phyloP scores from a whole-genome alignment of 2,888 invertebrate genomes.

The Pollenia angustigena region DNA sequence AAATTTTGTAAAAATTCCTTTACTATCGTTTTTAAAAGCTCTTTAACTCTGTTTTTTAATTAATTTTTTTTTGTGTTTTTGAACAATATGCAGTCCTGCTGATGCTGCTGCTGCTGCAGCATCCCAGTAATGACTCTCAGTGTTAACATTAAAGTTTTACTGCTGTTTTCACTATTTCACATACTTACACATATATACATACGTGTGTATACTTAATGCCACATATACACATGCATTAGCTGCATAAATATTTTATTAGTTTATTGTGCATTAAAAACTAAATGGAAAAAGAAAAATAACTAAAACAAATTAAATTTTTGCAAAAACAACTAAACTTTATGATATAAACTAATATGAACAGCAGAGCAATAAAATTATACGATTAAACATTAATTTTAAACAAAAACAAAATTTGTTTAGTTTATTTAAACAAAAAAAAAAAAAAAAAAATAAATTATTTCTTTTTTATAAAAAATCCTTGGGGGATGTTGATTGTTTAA shows the following conservation, averaged over 20 bases:
- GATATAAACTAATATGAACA: constrained; percentile 26
- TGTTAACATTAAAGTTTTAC: constrained; percentile 17
- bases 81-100: neutral
- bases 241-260: constrained; percentile 53
- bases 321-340: constrained; percentile 14
- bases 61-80: neutral
- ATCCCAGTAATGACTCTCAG: neutral
- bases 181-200: neutral
- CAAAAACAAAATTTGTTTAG: constrained; percentile 4
- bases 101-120: neutral
- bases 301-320: constrained; percentile 44
- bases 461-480: neutral
- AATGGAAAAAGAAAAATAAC: constrained; percentile 26
- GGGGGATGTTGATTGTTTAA: constrained; percentile 1
- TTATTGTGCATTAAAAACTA: constrained; percentile 44
- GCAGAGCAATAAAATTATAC: constrained; percentile 37
- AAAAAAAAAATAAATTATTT: constrained; percentile 17
- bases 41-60: constrained; percentile 1
- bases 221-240: neutral
- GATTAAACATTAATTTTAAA: constrained; percentile 40
- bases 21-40: neutral
- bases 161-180: neutral
- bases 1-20: neutral
- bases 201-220: neutral
- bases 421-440: constrained; percentile 7